phyloP scores from a whole-genome alignment of 2,113 vertebrate species.

The Ariopsis seemanni region DNA sequence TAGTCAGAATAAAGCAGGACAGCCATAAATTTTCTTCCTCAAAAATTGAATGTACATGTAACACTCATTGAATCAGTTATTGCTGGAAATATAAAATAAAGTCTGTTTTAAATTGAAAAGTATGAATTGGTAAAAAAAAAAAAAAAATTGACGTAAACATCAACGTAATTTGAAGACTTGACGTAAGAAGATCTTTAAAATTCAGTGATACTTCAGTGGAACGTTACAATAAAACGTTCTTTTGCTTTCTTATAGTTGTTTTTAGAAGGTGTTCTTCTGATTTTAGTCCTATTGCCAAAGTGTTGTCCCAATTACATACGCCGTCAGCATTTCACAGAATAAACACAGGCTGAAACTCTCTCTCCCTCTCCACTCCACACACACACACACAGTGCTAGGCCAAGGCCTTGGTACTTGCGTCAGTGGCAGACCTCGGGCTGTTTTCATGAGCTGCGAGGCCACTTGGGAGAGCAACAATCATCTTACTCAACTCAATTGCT shows the following conservation, averaged over 20 bases:
- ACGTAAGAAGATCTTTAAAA: neutral
- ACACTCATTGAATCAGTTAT: neutral
- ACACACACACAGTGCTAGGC: constrained; percentile 46
- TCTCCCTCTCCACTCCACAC: neutral
- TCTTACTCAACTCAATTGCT: constrained; percentile 9
- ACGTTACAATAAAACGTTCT: neutral
- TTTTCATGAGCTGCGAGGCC: constrained; percentile 62
- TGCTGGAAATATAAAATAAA: neutral
- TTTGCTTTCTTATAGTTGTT: neutral
- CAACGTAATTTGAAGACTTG: neutral
- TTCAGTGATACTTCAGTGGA: neutral
- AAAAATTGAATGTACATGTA: neutral
- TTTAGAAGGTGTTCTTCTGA: neutral
- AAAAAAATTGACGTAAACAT: too few relatives aligned
- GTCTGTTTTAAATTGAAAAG: neutral
- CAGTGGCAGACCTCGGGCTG: constrained; percentile 62
- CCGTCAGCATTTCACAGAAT: neutral
- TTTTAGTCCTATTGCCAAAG: neutral
- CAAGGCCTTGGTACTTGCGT: constrained; percentile 54
- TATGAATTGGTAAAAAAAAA: neutral
- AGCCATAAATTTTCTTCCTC: neutral
- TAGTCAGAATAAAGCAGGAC: neutral
- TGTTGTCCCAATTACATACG: neutral
- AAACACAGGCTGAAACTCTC: constrained; percentile 55
- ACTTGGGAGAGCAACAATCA: constrained; percentile 11